Base-by-base conservation (phyloP, 2,888 invertebrate genomes). In the Sinelater perroti region DNA sequence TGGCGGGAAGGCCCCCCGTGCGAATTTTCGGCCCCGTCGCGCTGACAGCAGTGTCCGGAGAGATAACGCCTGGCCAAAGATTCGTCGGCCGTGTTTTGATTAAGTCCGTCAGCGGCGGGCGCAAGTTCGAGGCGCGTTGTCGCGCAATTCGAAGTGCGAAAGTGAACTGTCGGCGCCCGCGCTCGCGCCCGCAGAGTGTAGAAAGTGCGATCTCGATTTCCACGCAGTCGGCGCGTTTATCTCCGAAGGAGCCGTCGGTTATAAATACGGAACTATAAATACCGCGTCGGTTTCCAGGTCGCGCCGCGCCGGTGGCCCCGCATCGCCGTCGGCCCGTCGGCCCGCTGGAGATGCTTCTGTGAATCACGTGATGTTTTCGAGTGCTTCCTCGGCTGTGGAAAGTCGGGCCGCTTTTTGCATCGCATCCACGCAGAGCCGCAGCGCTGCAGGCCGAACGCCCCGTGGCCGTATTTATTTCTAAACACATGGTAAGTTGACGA, bases 401-500 rank as follows among this genome's bases (percentile, higher is more conserved):
- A 47, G 38, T 46, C 30, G 46, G 46, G 18, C 45, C 42, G 40
- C 28, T 46, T 46, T 46, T 52, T 17, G 31, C 20, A 18, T 46
- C 13, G 42, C 40, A 47, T 31, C 33, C 28, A 46, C 13, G 45
- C 18, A 38, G 38, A 57, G 11, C 26, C 35, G 44, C 26, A 44
- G 42, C 35, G 20, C 18, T 26, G 33, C 36, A 57, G 46, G 52
- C 52, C 51, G 24, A 52, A 46, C 55, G 51, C 59, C 51, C 42
- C 59, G 42, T 28, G 54, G 46, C 51, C 51, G 59, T 30, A 55
- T 60, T 55, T 54, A 60, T 55, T 55, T 60, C 51, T 45, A 57
- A 59, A 56, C 60, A 60, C 60, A 60, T 60, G 60, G 60, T 60
- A 56, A 60, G 60, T 60, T 57, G 56, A 60, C 56, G 52, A 60